Evolutionary conservation across 2,113 vertebrate species (phyloP).

Genomic region (Athene cunicularia): DNA sequence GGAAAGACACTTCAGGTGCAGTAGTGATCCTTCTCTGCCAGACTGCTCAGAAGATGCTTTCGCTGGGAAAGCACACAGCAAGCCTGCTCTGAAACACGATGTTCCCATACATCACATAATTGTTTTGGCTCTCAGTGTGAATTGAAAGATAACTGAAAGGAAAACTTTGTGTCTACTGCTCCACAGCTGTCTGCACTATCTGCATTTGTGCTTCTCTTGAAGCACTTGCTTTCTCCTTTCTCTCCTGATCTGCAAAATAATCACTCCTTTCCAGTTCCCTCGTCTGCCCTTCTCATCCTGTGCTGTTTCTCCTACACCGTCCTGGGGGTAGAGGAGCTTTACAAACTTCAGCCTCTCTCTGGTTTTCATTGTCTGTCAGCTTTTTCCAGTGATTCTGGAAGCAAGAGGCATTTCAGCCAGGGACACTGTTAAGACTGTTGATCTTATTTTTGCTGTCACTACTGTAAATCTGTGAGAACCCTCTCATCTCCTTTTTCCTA

Average conservation of each 20-base stretch:
- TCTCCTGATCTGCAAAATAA: background rate
- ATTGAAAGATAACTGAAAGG: background rate
- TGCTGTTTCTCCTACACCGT: background rate
- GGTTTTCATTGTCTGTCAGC: background rate
- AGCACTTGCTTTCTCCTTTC: background rate
- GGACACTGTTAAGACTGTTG: too few species aligned
- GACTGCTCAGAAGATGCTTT: background rate
- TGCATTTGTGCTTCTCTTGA: background rate
- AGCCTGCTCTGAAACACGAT: background rate
- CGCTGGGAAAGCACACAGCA: background rate
- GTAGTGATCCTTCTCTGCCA: background rate
- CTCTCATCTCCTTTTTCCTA: background rate
- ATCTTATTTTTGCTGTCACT: background rate
- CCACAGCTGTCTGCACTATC: background rate
- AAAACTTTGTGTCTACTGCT: background rate
- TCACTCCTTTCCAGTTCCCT: background rate
- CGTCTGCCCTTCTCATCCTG: background rate
- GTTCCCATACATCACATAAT: background rate
- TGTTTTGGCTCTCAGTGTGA: background rate
- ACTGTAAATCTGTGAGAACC: background rate
- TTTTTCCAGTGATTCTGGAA: background rate
- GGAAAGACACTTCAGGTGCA: background rate
- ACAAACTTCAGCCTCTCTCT: too few species aligned
- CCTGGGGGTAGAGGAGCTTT: background rate
- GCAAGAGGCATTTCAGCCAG: background rate